phyloP scores from a whole-genome alignment of 2,888 invertebrate species.

The Oxyscelio sp. region DNA sequence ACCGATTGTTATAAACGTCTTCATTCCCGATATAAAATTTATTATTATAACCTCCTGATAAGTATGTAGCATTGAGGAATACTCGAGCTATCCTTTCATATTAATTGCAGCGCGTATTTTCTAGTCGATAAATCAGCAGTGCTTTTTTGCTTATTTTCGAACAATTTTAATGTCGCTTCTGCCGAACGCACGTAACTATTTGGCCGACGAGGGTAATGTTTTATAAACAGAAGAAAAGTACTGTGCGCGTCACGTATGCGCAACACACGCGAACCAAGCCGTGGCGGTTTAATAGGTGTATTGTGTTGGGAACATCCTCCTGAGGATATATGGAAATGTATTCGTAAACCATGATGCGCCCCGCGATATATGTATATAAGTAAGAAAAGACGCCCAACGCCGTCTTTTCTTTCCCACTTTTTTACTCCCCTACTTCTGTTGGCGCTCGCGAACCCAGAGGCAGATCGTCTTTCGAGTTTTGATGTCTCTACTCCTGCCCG shows the following conservation, averaged over 20 bases:
- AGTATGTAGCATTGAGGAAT: slow-evolving; percentile 13
- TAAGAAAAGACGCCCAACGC: slow-evolving; percentile 78
- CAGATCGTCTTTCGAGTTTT: slow-evolving; percentile 79
- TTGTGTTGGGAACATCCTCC: slow-evolving; percentile 81
- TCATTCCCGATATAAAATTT: slow-evolving; percentile 18
- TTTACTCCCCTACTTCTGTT: slow-evolving; percentile 32
- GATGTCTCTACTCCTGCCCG: slow-evolving; percentile 81
- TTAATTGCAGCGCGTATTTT: too few relatives aligned
- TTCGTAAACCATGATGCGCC: slow-evolving; percentile 82
- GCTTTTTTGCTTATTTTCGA: too few relatives aligned
- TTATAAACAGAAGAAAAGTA: slow-evolving; percentile 32
- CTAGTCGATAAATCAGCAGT: too few relatives aligned
- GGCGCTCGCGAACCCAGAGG: slow-evolving; percentile 64
- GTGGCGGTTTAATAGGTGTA: slow-evolving; percentile 81
- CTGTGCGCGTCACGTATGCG: slow-evolving; percentile 31
- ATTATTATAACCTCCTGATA: slow-evolving; percentile 14
- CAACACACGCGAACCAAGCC: slow-evolving; percentile 46
- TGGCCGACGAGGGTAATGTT: not conserved
- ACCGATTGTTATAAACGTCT: slow-evolving; percentile 28
- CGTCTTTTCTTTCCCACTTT: slow-evolving; percentile 53
- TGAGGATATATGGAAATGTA: slow-evolving; percentile 85
- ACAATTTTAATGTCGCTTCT: too few relatives aligned
- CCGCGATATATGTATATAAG: slow-evolving; percentile 79
- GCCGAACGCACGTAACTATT: too few relatives aligned
- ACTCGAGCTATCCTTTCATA: not conserved